A percentile compares a stretch with the other conserved stretches of the same genome.
phyloP scores from a whole-genome alignment of 2,797 vertebrate species.

The Lepus townsendii region DNA sequence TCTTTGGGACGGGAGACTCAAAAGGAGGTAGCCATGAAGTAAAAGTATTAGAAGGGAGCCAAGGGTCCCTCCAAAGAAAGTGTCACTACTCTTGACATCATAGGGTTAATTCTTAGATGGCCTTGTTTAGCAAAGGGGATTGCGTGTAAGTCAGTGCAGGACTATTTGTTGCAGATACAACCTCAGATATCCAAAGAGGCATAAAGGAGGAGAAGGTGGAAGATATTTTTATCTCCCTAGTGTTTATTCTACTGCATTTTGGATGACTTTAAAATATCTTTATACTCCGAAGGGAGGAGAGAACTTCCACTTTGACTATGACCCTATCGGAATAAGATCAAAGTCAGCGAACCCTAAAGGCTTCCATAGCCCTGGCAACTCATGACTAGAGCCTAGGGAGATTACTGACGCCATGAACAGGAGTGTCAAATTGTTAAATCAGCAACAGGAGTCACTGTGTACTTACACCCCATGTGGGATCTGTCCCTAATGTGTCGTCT shows the following conservation, averaged over 20 bases:
- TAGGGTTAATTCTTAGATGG: not conserved
- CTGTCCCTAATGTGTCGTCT: too few relatives aligned
- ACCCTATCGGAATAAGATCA: too few relatives aligned
- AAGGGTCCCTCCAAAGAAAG: constrained; percentile 10
- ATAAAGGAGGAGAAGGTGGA: not conserved
- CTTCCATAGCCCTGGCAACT: too few relatives aligned
- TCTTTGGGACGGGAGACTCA: not conserved
- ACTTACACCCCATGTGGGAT: too few relatives aligned
- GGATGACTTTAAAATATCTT: constrained; percentile 18
- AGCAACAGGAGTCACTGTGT: too few relatives aligned
- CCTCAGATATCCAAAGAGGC: not conserved
- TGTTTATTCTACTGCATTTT: not conserved
- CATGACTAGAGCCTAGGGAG: too few relatives aligned
- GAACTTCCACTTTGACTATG: too few relatives aligned
- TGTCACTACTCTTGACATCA: not conserved
- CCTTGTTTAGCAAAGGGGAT: constrained; percentile 41
- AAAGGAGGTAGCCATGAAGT: not conserved
- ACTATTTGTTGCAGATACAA: not conserved
- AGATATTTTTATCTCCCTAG: not conserved
- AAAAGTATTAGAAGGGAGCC: constrained; percentile 43
- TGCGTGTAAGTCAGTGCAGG: not conserved
- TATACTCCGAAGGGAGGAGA: too few relatives aligned
- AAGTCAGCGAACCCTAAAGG: too few relatives aligned
- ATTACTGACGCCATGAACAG: too few relatives aligned
- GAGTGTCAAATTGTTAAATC: too few relatives aligned